Evolutionary conservation across 2,888 invertebrate genomes (phyloP).

Genomic region (Microctonus aethiopoides): DNA sequence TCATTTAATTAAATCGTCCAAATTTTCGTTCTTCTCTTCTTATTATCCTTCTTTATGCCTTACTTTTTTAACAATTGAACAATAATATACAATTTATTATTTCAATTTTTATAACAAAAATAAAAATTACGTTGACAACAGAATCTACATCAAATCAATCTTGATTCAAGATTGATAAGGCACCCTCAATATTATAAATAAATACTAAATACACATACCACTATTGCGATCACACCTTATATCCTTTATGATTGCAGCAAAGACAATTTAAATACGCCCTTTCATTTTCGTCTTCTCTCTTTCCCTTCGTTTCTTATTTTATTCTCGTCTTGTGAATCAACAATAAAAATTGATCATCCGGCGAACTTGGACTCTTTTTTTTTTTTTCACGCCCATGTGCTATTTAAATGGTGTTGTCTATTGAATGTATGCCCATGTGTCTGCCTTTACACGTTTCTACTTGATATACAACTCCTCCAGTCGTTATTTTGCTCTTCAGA

Average conservation of each 20-base stretch:
- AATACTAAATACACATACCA: background rate
- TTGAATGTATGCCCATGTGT: background rate
- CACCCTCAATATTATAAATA: background rate
- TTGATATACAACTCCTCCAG: too few relatives aligned
- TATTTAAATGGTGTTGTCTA: slow-evolving; percentile 16
- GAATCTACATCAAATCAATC: background rate
- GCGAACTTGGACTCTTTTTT: slow-evolving; percentile 27
- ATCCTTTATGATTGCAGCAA: background rate
- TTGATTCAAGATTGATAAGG: background rate
- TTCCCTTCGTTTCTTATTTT: background rate
- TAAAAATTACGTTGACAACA: background rate
- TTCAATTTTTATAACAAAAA: background rate
- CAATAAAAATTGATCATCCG: background rate
- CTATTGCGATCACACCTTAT: slow-evolving; percentile 13
- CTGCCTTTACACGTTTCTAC: background rate
- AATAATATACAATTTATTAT: background rate
- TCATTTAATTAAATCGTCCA: too few relatives aligned
- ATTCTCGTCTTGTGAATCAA: too few relatives aligned
- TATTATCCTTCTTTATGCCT: slow-evolving; percentile 21
- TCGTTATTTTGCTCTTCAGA: slow-evolving; percentile 1
- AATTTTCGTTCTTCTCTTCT: too few relatives aligned
- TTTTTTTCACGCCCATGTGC: slow-evolving; percentile 30
- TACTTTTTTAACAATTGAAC: background rate
- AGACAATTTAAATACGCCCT: background rate
- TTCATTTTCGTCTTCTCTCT: background rate